Evolutionary conservation across 2,113 vertebrate species (phyloP).

Genomic region (Monarcha castaneiventris): DNA sequence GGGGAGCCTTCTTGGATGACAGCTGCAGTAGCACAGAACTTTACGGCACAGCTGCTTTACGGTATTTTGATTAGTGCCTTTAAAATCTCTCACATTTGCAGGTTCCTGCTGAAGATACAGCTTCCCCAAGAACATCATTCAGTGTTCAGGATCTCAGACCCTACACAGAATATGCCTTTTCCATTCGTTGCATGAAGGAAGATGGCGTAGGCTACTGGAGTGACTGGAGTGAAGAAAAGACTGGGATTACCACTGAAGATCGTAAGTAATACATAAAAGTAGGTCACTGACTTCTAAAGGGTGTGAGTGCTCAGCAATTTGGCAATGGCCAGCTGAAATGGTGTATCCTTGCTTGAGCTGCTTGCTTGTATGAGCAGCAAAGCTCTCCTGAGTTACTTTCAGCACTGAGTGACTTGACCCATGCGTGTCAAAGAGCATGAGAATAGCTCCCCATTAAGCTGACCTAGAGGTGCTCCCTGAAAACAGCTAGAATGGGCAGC

Average conservation of each 20-base stretch:
- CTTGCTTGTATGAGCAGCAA: not conserved
- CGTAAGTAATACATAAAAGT: slow-evolving; percentile 72
- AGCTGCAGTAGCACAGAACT: not conserved
- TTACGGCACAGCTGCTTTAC: too few species aligned
- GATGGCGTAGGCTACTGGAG: slow-evolving; percentile 82
- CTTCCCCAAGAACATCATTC: slow-evolving; percentile 73
- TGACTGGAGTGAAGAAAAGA: slow-evolving; percentile 82
- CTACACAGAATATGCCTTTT: slow-evolving; percentile 78
- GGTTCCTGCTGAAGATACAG: slow-evolving; percentile 78
- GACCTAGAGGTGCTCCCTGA: not conserved
- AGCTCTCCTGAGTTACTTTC: not conserved
- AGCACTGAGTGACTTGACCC: not conserved
- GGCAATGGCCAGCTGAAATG: not conserved
- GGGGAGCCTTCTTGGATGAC: not conserved
- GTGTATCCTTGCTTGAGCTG: not conserved
- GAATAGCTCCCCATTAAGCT: not conserved
- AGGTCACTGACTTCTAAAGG: not conserved
- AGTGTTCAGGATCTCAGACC: slow-evolving; percentile 83
- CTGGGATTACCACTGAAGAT: slow-evolving; percentile 76
- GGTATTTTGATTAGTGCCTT: not conserved
- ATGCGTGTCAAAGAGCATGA: not conserved
- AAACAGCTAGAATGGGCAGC: rapidly evolving
- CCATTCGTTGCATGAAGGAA: slow-evolving; percentile 78
- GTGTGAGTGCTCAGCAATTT: not conserved
- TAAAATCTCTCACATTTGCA: slow-evolving; percentile 32